These are phyloP conservation scores for Psittacus erithacus DNA, from an alignment of 2,113 vertebrate genomes.

Conservation along the genomic window DNA sequence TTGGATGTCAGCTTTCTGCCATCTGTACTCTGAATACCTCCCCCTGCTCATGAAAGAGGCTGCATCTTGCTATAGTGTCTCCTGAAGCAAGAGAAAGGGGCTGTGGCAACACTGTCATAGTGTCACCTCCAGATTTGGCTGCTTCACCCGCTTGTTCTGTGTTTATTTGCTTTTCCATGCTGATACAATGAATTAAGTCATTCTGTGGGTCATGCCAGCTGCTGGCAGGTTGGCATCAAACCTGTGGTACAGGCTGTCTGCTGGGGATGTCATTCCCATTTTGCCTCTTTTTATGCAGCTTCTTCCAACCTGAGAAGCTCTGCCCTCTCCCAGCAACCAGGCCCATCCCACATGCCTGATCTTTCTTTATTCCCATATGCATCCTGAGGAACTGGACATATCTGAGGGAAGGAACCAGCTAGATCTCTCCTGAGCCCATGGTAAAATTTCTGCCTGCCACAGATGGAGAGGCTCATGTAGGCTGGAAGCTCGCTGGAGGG, in stretches of 20 bases:
- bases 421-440: neutral
- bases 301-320: neutral
- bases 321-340: neutral
- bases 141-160: neutral
- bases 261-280: neutral
- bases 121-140: constrained; percentile 9
- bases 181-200: neutral
- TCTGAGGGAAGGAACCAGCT: neutral
- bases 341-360: neutral
- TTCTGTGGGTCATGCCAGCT: neutral
- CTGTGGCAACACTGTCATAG: neutral
- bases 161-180: neutral
- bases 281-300: neutral
- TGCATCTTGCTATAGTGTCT: neutral
- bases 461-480: neutral
- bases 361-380: neutral
- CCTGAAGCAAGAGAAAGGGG: neutral
- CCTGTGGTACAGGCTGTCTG: neutral
- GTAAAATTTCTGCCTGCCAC: neutral
- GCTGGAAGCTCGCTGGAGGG: constrained; percentile 6
- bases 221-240: neutral
- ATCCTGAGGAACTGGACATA: neutral
- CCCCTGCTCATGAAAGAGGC: neutral
- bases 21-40: neutral
- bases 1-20: neutral